phyloP scores from a whole-genome alignment of 2,888 invertebrate species.

The Luffia ferchaultella region DNA sequence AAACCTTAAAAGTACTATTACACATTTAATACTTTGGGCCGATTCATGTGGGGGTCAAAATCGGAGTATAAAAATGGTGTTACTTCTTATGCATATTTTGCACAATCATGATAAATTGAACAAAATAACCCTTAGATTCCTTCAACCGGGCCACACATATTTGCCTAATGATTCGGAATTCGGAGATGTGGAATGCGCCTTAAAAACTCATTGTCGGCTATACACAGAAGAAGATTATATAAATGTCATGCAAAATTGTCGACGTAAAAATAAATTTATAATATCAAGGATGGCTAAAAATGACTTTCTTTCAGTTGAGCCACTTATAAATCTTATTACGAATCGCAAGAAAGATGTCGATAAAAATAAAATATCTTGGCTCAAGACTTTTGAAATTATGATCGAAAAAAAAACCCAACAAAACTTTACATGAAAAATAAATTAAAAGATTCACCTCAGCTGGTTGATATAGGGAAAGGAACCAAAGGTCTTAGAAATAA shows the following conservation, averaged over 20 bases:
- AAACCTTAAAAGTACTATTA: too few relatives aligned
- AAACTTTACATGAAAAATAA: background rate
- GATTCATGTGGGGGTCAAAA: too few relatives aligned
- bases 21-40: too few relatives aligned
- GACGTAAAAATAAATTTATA: background rate
- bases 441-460: background rate
- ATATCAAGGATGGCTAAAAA: background rate
- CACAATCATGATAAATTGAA: too few relatives aligned
- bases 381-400: background rate
- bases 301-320: background rate
- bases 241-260: background rate
- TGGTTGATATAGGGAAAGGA: background rate
- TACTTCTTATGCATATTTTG: too few relatives aligned
- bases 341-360: background rate
- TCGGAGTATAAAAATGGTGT: too few relatives aligned
- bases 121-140: too few relatives aligned
- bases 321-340: background rate
- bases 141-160: background rate
- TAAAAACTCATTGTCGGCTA: background rate
- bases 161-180: background rate
- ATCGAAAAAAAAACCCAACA: background rate
- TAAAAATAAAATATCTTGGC: background rate
- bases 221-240: background rate
- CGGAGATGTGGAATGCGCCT: background rate
- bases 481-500: background rate